Evolutionary conservation across 2,888 invertebrate genomes (phyloP).

Genomic region (Theodoxus fluviatilis): DNA sequence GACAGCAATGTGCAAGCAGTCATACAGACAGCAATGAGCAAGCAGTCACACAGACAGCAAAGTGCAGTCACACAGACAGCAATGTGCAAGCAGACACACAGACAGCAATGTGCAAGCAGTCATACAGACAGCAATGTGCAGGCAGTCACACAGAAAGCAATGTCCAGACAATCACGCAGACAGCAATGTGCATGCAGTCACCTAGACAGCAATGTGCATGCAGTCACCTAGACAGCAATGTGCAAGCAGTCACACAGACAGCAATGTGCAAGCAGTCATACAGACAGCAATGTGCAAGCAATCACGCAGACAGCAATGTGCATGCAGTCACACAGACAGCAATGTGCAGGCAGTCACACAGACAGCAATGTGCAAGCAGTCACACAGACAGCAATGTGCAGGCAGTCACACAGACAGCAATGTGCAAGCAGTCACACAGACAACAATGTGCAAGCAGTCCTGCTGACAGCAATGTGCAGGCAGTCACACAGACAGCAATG

Average conservation of each 20-base stretch:
- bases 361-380: neutral
- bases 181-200: no score
- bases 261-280: no score
- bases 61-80: neutral
- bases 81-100: neutral
- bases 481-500: neutral
- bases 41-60: neutral
- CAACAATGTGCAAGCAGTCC: neutral
- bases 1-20: no score
- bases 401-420: neutral
- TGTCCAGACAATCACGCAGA: neutral
- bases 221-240: neutral
- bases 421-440: no score
- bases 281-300: neutral
- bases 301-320: neutral
- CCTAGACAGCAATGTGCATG: neutral
- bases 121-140: neutral
- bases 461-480: neutral
- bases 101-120: no score
- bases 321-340: neutral
- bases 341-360: neutral
- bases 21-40: neutral
- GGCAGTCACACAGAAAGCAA: neutral
- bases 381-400: neutral
- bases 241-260: neutral